These are phyloP conservation scores for Engystomops pustulosus DNA, from an alignment of 2,113 vertebrate species.

Conservation along the genomic window DNA sequence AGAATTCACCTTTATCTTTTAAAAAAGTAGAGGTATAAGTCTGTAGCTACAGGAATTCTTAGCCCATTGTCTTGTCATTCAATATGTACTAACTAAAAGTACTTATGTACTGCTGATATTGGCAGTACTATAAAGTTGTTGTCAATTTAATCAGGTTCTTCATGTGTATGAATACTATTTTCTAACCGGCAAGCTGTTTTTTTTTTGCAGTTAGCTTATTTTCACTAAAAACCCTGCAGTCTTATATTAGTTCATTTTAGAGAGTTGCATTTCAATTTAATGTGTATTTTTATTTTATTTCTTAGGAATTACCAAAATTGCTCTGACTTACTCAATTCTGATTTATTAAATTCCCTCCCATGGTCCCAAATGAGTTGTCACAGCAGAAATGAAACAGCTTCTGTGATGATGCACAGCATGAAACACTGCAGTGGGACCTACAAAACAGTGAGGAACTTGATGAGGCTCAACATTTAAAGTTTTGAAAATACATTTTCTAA, in stretches of 20 bases:
- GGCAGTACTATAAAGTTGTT: neutral
- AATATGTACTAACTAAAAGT: neutral
- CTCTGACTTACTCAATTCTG: conserved; percentile 41
- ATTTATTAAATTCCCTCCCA: conserved; percentile 47
- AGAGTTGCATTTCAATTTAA: neutral
- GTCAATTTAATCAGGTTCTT: neutral
- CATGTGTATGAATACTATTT: neutral
- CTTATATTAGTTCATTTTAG: neutral
- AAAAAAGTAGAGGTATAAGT: neutral
- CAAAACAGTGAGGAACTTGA: conserved; percentile 29
- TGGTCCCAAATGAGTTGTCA: conserved; percentile 47
- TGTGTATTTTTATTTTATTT: conserved; percentile 27
- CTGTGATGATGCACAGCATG: conserved; percentile 16
- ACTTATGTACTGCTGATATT: neutral
- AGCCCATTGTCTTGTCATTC: neutral
- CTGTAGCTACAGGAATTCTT: neutral
- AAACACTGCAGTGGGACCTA: conserved; percentile 32
- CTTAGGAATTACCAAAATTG: conserved; percentile 37
- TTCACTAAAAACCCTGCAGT: conserved; percentile 15
- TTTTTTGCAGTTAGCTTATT: neutral
- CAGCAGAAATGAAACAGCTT: conserved; percentile 41
- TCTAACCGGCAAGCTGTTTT: conserved; percentile 30
- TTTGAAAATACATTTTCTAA: conserved; percentile 26
- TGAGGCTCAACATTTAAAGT: conserved; percentile 32
- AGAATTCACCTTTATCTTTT: no score